These are phyloP conservation scores for Apaloderma vittatum DNA, from an alignment of 2,113 vertebrate genomes.

Conservation along the genomic window DNA sequence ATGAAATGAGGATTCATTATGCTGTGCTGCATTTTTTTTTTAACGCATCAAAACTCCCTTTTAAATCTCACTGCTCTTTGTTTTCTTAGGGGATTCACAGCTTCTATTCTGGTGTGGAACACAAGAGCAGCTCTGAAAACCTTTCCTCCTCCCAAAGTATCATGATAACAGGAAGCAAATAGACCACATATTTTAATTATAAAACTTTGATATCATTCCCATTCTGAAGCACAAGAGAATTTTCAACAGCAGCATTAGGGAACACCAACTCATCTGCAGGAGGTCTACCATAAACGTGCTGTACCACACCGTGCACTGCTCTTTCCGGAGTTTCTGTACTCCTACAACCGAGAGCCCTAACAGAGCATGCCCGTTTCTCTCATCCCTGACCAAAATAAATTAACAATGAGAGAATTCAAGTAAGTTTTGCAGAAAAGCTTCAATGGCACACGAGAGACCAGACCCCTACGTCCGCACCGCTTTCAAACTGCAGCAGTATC, in stretches of 20 bases:
- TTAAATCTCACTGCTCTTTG: neutral
- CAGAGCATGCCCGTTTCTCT: neutral
- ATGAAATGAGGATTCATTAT: neutral
- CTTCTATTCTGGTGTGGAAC: neutral
- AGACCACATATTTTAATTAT: neutral
- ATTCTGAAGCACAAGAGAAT: neutral
- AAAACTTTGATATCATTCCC: neutral
- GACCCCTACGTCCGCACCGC: neutral
- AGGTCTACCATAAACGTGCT: neutral
- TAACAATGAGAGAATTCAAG: neutral
- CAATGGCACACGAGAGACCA: neutral
- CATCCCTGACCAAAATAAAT: neutral
- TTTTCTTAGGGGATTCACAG: neutral
- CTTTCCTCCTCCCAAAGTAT: neutral
- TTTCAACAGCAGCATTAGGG: neutral
- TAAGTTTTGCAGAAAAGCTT: neutral
- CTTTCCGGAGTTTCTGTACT: neutral
- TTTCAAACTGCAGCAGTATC: neutral
- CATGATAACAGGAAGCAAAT: rapidly evolving
- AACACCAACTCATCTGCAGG: rapidly evolving
- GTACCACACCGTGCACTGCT: rapidly evolving
- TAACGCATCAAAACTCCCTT: neutral
- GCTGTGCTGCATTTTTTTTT: neutral
- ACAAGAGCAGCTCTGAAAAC: neutral
- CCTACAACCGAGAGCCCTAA: neutral